Base-by-base conservation (phyloP, 1,140 invertebrate species). In the Pissodes strobi region DNA sequence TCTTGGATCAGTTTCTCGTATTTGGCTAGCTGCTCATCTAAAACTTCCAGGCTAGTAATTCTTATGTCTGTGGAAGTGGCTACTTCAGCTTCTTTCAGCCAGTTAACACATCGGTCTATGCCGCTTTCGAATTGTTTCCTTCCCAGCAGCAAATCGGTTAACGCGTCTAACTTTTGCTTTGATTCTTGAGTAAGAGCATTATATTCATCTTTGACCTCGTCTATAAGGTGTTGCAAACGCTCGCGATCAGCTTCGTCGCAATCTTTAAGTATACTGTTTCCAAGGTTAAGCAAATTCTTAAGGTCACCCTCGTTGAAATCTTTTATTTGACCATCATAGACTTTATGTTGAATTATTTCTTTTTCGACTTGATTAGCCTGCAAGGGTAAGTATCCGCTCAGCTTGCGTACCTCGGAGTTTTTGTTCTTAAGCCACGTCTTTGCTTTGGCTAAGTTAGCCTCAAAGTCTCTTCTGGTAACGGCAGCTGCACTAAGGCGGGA, bases 81-180 rank as follows among this genome's bases (percentile, higher is more conserved):
- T 5, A 92, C 90, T 80, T 95, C 92, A 43, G 91, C 90, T 82
- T 95, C 88, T 51, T 91, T 90, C 15, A 94, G 80, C 92, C 92
- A 95, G 66, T 91, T 86, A 66, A 90, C 85, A 74, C 89, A 90
- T 68, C 89, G 88, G 57, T 91, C 88, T 39, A 92, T 82, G 61
- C 91, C 88, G 52, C 83, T 86, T 78, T 95, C 92, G 72, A 95
- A 92, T 13, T 87, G 82, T 75, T 87, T 89, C 68, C 93, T 84
- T 15, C 86, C 86, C 77, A 89, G 84, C 9, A 93, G 77, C 9
- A 92, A 79, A 79, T 91, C 90, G 21, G 82, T 84, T 3, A 94
- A 75, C 3, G 87, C 85, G 17, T 85, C 84, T 64, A 90, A 84
- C 69, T 91, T 91, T 66, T 91, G 86, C 53, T 87, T 83, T 12